phyloP scores from a whole-genome alignment of 2,888 invertebrate genomes.

The Agrotis ipsilon region DNA sequence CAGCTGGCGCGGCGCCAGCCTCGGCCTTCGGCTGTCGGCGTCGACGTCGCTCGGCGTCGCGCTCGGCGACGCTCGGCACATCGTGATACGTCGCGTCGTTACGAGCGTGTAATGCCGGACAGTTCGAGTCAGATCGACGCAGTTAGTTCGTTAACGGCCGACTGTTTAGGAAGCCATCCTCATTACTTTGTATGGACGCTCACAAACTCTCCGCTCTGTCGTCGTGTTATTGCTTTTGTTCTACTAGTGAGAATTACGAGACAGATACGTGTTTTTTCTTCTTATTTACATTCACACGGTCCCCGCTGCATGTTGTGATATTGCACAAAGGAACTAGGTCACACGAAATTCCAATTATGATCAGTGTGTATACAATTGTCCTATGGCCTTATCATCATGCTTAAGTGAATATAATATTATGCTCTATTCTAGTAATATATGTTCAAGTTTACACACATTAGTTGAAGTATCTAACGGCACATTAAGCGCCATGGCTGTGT shows the following conservation, averaged over 20 bases:
- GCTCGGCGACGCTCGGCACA: conserved; percentile 22
- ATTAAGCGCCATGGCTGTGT: too few relatives aligned
- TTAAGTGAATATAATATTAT: not conserved
- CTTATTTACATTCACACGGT: not conserved
- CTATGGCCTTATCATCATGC: not conserved
- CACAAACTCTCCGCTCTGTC: conserved; percentile 5
- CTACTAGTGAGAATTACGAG: not conserved
- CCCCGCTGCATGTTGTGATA: not conserved
- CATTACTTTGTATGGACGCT: conserved; percentile 41
- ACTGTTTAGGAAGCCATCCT: conserved; percentile 37
- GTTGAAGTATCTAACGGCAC: not conserved
- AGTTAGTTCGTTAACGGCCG: conserved; percentile 34
- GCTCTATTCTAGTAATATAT: not conserved
- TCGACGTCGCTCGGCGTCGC: conserved; percentile 8
- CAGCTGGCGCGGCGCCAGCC: conserved; percentile 49
- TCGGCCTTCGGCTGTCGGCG: conserved; percentile 46
- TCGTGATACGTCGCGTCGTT: conserved; percentile 24
- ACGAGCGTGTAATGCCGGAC: conserved; percentile 31
- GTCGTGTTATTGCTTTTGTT: conserved; percentile 7
- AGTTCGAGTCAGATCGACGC: conserved; percentile 26
- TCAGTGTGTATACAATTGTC: conserved; percentile 1
- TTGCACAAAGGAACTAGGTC: conserved; percentile 10
- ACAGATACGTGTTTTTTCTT: not conserved
- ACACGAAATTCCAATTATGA: not conserved
- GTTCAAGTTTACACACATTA: not conserved